A percentile compares a stretch with the other conserved stretches of the same genome.
These are phyloP conservation scores for Harpagoxenus sublaevis DNA, from an alignment of 2,888 invertebrate species.

Conservation along the genomic window DNA sequence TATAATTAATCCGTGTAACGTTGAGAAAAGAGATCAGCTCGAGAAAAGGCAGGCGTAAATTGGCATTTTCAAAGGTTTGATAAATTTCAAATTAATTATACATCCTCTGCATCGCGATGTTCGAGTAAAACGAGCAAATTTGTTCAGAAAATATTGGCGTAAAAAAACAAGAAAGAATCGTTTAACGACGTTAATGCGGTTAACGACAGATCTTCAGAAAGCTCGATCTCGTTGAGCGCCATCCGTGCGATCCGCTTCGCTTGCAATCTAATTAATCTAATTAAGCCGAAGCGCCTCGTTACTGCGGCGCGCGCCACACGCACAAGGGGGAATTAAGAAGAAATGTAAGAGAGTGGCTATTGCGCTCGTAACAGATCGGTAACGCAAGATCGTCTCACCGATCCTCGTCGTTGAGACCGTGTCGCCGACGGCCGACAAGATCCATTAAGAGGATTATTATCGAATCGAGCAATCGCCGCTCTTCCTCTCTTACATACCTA, in stretches of 20 bases:
- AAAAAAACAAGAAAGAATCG: background rate
- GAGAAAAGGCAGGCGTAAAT: constrained; percentile 1
- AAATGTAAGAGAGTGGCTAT: constrained; percentile 54
- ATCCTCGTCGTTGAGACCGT: constrained; percentile 32
- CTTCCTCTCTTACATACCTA: background rate
- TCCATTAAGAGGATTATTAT: constrained; percentile 51
- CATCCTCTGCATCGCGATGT: background rate
- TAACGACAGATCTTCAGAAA: constrained; percentile 63
- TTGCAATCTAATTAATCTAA: constrained; percentile 84
- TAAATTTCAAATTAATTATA: constrained; percentile 55
- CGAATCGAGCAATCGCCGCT: constrained; percentile 30
- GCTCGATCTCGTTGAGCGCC: constrained; percentile 57
- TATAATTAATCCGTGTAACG: constrained; percentile 33
- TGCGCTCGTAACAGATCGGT: constrained; percentile 54
- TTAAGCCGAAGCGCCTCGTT: constrained; percentile 78
- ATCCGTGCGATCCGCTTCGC: constrained; percentile 74
- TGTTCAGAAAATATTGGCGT: constrained; percentile 9
- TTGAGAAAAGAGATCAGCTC: constrained; percentile 15
- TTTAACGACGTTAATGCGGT: constrained; percentile 47
- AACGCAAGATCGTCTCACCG: constrained; percentile 46
- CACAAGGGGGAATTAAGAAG: constrained; percentile 42
- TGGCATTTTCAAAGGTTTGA: constrained; percentile 4
- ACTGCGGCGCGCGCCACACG: constrained; percentile 61
- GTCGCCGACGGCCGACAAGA: constrained; percentile 38
- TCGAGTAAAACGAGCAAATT: constrained; percentile 48